phyloP scores from a whole-genome alignment of 2,113 vertebrate genomes.

The Pheucticus melanocephalus region DNA sequence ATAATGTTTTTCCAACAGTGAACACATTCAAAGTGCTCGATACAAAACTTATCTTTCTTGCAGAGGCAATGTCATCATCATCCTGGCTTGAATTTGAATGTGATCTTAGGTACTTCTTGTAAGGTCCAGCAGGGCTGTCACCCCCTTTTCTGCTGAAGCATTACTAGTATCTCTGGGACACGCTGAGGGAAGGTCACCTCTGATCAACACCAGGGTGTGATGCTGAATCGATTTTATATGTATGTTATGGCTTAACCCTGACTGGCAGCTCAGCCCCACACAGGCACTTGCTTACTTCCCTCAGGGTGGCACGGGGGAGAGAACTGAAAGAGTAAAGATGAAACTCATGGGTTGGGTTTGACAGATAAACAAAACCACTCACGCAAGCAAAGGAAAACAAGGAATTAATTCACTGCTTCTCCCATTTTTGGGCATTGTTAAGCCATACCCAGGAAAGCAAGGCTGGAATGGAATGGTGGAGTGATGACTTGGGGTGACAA shows the following conservation, averaged over 20 bases:
- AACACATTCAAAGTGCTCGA: fast-evolving
- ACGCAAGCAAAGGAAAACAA: background rate
- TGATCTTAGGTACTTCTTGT: background rate
- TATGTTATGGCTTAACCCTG: background rate
- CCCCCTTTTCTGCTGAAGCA: background rate
- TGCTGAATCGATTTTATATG: background rate
- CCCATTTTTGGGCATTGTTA: background rate
- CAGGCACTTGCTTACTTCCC: background rate
- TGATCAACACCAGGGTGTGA: background rate
- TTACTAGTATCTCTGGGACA: background rate
- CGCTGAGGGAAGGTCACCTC: background rate
- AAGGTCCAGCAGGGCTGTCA: background rate
- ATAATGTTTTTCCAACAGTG: background rate
- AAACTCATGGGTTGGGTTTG: background rate
- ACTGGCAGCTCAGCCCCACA: background rate
- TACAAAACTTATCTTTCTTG: background rate
- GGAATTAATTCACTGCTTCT: background rate
- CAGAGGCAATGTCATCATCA: background rate
- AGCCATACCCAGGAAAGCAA: background rate
- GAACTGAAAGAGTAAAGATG: background rate
- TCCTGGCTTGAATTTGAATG: background rate
- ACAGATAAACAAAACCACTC: background rate
- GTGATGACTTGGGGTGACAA: background rate
- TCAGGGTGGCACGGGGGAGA: background rate
- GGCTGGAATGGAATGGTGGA: background rate